Evolutionary conservation across 1,140 invertebrate genomes (phyloP).

Genomic region (Eupeodes corollae): DNA sequence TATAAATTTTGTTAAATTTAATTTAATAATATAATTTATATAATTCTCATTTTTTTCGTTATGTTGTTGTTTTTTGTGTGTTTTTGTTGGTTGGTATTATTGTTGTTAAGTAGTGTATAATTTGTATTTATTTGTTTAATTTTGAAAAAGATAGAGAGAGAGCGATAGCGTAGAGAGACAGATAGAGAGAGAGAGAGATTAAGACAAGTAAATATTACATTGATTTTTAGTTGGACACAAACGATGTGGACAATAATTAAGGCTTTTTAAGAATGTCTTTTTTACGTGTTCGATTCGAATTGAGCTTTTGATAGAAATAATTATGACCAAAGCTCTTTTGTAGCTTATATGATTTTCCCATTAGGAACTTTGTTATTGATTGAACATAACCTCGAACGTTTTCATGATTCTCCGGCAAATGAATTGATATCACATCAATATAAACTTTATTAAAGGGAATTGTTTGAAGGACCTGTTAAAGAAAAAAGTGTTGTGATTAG

Average conservation of each 20-base stretch:
- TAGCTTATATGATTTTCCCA: slow-evolving; percentile 31
- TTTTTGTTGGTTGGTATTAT: too few relatives aligned
- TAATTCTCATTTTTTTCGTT: too few relatives aligned
- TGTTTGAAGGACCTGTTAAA: slow-evolving; percentile 41
- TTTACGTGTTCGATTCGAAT: slow-evolving; percentile 31
- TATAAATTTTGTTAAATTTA: too few relatives aligned
- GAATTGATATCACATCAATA: slow-evolving; percentile 41
- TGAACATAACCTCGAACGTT: slow-evolving; percentile 28
- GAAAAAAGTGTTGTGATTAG: slow-evolving; percentile 1
- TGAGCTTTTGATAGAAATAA: slow-evolving; percentile 34
- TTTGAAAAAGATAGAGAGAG: too few relatives aligned
- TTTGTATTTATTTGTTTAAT: too few relatives aligned
- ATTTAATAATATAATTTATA: too few relatives aligned
- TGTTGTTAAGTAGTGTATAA: too few relatives aligned
- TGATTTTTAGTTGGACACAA: too few relatives aligned
- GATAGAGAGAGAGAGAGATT: too few relatives aligned
- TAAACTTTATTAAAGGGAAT: slow-evolving; percentile 41
- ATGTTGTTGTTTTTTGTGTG: too few relatives aligned
- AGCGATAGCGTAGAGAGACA: too few relatives aligned
- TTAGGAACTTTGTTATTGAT: slow-evolving; percentile 32
- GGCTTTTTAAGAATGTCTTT: slow-evolving; percentile 35
- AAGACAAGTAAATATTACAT: too few relatives aligned
- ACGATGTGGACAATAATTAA: slow-evolving; percentile 1
- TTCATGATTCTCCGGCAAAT: slow-evolving; percentile 33
- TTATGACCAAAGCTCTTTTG: slow-evolving; percentile 32